Percentiles rank a stretch among this genome's conserved stretches.
Evolutionary conservation across 2,797 vertebrate genomes (phyloP).

Genomic region (Rousettus madagascariensis): DNA sequence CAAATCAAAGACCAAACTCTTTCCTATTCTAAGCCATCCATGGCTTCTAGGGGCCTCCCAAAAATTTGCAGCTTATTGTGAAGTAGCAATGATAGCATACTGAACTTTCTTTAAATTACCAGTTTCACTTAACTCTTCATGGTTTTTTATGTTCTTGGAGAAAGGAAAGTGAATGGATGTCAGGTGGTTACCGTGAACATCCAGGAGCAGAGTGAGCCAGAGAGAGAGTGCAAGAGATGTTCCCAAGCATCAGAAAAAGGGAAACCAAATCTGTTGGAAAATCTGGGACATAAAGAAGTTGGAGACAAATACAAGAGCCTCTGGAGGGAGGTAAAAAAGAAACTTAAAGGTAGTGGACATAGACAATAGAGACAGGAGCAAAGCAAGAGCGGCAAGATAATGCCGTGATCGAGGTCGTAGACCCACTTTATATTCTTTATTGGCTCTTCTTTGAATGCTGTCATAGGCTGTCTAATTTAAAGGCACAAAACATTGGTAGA

Average conservation of each 20-base stretch:
- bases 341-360: not conserved
- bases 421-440: not conserved
- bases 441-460: not conserved
- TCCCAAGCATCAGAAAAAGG: not conserved
- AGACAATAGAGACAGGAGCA: not conserved
- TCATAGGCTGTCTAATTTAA: not conserved
- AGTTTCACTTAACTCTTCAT: not conserved
- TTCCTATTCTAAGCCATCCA: not conserved
- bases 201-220: not conserved
- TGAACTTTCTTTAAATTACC: not conserved
- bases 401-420: not conserved
- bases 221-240: not conserved
- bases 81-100: not conserved
- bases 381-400: not conserved
- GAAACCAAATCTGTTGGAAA: not conserved
- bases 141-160: not conserved
- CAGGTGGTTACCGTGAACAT: not conserved
- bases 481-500: not conserved
- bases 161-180: not conserved
- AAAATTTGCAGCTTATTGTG: not conserved
- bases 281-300: not conserved
- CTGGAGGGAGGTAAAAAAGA: not conserved
- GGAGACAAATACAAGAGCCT: not conserved
- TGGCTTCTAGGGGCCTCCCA: not conserved
- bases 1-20: constrained; percentile 21